Percentiles rank a stretch among this genome's conserved stretches.
These are phyloP conservation scores for Echiichthys vipera DNA, from an alignment of 2,797 vertebrate species.

Conservation along the genomic window DNA sequence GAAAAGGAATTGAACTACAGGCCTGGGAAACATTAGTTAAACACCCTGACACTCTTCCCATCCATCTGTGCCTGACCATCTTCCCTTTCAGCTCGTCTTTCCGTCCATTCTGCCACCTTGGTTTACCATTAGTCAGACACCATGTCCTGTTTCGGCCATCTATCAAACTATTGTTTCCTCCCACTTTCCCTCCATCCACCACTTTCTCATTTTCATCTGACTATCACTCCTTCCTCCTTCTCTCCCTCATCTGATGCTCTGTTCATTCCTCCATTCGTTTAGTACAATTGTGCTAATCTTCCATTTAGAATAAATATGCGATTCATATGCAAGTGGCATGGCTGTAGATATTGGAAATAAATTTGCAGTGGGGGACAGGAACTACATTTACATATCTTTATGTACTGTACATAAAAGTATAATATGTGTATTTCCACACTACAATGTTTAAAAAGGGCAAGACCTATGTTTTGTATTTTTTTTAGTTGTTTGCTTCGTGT, in stretches of 20 bases:
- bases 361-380: too few relatives aligned
- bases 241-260: not conserved
- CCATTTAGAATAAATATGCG: not conserved
- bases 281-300: not conserved
- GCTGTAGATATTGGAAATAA: too few relatives aligned
- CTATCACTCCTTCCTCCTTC: not conserved
- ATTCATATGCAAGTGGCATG: not conserved
- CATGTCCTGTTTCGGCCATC: slow-evolving; percentile 43
- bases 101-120: slow-evolving; percentile 60
- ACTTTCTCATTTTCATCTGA: slow-evolving; percentile 20
- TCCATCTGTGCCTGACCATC: slow-evolving; percentile 68
- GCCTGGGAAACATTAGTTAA: slow-evolving; percentile 77
- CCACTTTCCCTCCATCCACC: slow-evolving; percentile 19
- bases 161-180: slow-evolving; percentile 63
- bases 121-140: slow-evolving; percentile 63
- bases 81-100: slow-evolving; percentile 57
- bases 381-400: too few relatives aligned
- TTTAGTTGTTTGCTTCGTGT: too few relatives aligned
- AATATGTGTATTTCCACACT: too few relatives aligned
- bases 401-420: too few relatives aligned
- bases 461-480: too few relatives aligned
- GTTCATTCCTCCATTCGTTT: not conserved
- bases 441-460: too few relatives aligned
- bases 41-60: slow-evolving; percentile 60
- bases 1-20: slow-evolving; percentile 78